Evolutionary conservation across 2,113 vertebrate genomes (phyloP), one percentile per base, ranked within the genome.

Genomic region (Antigone vipio): DNA sequence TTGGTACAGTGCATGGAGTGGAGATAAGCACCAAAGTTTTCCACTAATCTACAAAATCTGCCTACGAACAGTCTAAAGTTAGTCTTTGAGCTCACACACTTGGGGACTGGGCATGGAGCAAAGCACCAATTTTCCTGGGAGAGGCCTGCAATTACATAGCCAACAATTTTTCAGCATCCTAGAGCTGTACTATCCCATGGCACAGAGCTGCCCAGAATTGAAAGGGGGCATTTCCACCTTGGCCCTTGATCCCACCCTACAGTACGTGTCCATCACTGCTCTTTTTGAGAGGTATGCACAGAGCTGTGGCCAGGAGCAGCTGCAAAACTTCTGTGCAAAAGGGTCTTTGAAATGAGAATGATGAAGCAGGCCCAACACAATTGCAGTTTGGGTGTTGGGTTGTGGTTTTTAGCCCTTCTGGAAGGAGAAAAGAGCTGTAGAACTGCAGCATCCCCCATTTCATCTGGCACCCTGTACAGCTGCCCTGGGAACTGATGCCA

Each of bases 21-120:
- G 69, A 92, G 67, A 92, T 29, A 78, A 88, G 42, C 6, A 4
- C 38, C 42, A 26, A 92, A 79, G 67, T 93, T 88, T 88, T 88
- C 34, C 92, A 42, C 35, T 44, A 53, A 2, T 62, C 55, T 58
- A 32, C 79, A 77, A 58, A 86, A 93, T 74, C 27, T 78, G 64
- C 30, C 55, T 60, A 3, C 1, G 6, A 69, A 53, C 9, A n/a
- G 5, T 11, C 17, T 66, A 8, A 64, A 3, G 9, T 45, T 38
- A 86, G 10, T 17, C 55, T n/a, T 91, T 44, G 64, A 34, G 29
- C 19, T 71, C 15, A 15, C 1, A 2, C 17, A 8, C 29, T 32
- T 44, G 52, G 35, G 19, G 12, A 15, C 4, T 15, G 26, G 20
- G 29, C 20, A 18, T 18, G 34, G 42, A 93, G 32, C 18, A 90